phyloP scores from a whole-genome alignment of 2,797 vertebrate genomes.

The Meda fulgida region DNA sequence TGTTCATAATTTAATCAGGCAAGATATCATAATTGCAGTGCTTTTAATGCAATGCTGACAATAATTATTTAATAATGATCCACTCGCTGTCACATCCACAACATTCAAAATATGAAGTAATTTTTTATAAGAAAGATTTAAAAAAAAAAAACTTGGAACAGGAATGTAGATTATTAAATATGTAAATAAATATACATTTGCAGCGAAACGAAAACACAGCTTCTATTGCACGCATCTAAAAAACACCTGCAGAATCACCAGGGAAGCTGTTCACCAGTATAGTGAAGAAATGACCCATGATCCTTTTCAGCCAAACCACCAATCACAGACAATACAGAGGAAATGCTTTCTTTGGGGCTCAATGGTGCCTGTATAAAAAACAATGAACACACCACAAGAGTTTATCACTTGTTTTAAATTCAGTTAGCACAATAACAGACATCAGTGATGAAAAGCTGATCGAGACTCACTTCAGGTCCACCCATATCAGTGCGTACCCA shows the following conservation, averaged over 20 bases:
- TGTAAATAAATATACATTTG: neutral
- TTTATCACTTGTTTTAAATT: neutral
- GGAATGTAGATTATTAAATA: neutral
- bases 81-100: neutral
- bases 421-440: neutral
- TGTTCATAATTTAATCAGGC: neutral
- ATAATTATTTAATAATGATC: neutral
- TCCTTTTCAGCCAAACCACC: slow-evolving; percentile 78
- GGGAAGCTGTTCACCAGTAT: slow-evolving; percentile 75
- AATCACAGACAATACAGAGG: slow-evolving; percentile 75
- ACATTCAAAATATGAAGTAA: neutral
- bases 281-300: slow-evolving; percentile 79
- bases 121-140: neutral
- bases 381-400: neutral
- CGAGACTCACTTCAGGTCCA: slow-evolving; percentile 73
- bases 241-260: slow-evolving; percentile 69
- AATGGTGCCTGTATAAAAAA: slow-evolving; percentile 71
- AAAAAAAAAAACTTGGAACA: neutral
- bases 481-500: slow-evolving; percentile 86
- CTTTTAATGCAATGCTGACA: neutral
- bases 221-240: neutral
- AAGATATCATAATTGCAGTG: neutral
- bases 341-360: slow-evolving; percentile 77
- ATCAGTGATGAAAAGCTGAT: no score
- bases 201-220: neutral